These are phyloP conservation scores for Polymixis flavicincta DNA, from an alignment of 2,888 invertebrate species.

Conservation along the genomic window DNA sequence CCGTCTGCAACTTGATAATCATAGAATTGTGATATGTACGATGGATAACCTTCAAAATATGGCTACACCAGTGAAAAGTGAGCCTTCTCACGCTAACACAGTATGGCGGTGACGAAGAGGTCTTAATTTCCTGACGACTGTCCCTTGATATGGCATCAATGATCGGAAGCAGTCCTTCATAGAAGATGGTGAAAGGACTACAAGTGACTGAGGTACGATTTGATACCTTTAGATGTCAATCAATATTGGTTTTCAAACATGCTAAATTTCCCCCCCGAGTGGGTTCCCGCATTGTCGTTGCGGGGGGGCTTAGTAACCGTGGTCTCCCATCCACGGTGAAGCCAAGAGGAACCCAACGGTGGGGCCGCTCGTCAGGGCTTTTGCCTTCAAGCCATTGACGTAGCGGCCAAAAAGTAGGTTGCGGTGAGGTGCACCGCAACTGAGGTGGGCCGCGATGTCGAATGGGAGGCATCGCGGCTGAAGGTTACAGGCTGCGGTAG, in stretches of 20 bases:
- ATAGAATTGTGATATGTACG: not conserved
- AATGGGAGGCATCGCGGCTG: too few species aligned
- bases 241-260: not conserved
- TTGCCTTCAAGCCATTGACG: too few species aligned
- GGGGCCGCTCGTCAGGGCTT: too few species aligned
- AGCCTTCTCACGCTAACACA: constrained; percentile 24
- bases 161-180: constrained; percentile 23
- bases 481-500: too few species aligned
- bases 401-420: too few species aligned
- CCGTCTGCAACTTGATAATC: not conserved
- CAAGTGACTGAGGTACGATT: not conserved
- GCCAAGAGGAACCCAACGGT: too few species aligned
- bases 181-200: not conserved
- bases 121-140: constrained; percentile 60
- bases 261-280: too few species aligned
- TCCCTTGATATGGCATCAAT: constrained; percentile 33
- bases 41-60: not conserved
- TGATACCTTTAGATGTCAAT: not conserved
- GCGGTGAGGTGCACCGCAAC: too few species aligned
- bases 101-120: not conserved
- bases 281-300: too few species aligned
- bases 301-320: too few species aligned
- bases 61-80: not conserved
- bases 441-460: too few species aligned
- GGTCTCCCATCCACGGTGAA: too few species aligned